Conservation (phyloP, 2,113 vertebrate genomes). For the Oryzias curvinotus region DNA sequence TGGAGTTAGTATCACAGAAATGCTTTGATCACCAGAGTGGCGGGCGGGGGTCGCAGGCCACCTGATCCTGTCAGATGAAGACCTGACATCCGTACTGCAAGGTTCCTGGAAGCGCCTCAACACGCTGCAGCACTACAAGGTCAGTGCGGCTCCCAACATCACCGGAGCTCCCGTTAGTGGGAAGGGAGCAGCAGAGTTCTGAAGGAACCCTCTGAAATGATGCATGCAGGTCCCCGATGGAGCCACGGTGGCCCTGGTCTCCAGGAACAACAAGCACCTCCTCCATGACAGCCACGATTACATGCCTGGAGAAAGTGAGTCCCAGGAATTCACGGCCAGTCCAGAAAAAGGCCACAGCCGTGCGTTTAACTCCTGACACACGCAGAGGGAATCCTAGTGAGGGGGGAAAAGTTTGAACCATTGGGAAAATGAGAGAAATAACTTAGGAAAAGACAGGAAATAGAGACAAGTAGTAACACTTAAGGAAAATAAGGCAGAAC, state of each 20-base stretch:
- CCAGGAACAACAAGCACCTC: constrained; percentile 89
- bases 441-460: too few relatives aligned
- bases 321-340: not conserved
- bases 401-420: too few relatives aligned
- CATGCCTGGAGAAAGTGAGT: constrained; percentile 95
- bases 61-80: constrained; percentile 95
- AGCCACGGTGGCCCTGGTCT: constrained; percentile 91
- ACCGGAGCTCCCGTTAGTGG: not conserved
- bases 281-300: constrained; percentile 95
- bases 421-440: too few relatives aligned
- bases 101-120: constrained; percentile 95
- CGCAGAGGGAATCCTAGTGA: too few relatives aligned
- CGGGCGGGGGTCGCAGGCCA: constrained; percentile 92
- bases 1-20: not conserved
- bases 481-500: too few relatives aligned
- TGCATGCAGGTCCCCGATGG: constrained; percentile 88
- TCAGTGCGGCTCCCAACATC: constrained; percentile 40
- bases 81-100: constrained; percentile 93
- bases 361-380: too few relatives aligned
- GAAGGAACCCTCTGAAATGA: not conserved
- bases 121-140: constrained; percentile 97
- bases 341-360: too few relatives aligned
- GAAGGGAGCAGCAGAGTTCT: not conserved
- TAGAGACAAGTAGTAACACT: too few relatives aligned
- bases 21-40: constrained; percentile 82